Evolutionary conservation across 2,113 vertebrate genomes (phyloP), one percentile per base, ranked within the genome.

Genomic region (Coreoperca whiteheadi): DNA sequence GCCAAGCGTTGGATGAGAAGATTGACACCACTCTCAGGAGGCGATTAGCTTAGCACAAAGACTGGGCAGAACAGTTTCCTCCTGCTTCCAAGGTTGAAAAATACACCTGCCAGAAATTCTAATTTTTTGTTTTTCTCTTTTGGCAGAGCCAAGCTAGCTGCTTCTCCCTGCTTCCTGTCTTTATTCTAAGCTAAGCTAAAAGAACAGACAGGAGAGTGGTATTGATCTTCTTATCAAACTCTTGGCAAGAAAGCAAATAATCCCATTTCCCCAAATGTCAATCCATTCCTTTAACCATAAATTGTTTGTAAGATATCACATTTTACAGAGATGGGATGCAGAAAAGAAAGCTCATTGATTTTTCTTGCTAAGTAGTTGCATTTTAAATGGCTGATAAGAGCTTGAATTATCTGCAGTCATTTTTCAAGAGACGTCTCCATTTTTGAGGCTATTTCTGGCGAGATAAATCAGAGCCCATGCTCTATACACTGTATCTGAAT

Each of bases 311-410:
- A 53, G n/a, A 71, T 57, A 64, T 77, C 64, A 46, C 57, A 57
- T 83, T 76, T 76, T 74, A 32, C 21, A 68, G 21, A 41, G 50
- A 18, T 15, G 14, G 14, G n/a, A 61, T 53, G 43, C 39, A 78
- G 60, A n/a, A 68, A 67, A 54, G 65, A 37, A 25, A n/a, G 46
- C 16, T 41, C 34, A 84, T 78, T 66, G 80, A 89, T 82, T 61
- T 66, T 51, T 6, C 48, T 77, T 23, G 39, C 48, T 51, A 34
- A 69, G 81, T 72, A 81, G 46, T 57, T 50, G 46, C 54, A 8
- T 76, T 83, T 72, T 65, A 74, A 90, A 83, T n/a, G 23, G 77
- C 75, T 64, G 46, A 77, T 79, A 84, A 63, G n/a, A 54, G 59
- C 59, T 54, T 77, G 28, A 78, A 68, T 83, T 69, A 79, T 85